phyloP scores from a whole-genome alignment of 2,888 invertebrate genomes.

The Phyllotreta cruciferae region DNA sequence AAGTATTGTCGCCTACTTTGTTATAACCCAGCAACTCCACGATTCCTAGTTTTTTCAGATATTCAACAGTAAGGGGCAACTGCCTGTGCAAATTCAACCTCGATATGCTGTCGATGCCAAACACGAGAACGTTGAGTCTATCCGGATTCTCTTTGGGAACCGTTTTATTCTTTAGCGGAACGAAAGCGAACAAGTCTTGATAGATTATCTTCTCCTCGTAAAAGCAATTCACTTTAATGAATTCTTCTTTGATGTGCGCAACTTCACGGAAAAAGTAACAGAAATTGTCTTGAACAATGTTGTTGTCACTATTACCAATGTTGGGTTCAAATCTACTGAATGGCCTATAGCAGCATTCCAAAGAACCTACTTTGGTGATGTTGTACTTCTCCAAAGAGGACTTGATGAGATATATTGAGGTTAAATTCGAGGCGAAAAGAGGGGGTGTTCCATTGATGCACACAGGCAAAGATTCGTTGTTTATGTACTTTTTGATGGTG shows the following conservation, averaged over 20 bases:
- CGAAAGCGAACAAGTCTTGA: constrained; percentile 73
- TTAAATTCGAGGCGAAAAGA: constrained; percentile 66
- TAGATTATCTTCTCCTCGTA: constrained; percentile 64
- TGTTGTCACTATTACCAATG: constrained; percentile 62
- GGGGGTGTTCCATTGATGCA: constrained; percentile 63
- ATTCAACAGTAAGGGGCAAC: constrained; percentile 75
- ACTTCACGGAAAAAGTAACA: constrained; percentile 63
- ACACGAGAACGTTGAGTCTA: constrained; percentile 72
- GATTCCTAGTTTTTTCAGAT: constrained; percentile 67
- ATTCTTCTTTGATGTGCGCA: constrained; percentile 67
- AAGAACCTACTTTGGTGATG: constrained; percentile 58
- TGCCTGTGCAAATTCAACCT: constrained; percentile 84
- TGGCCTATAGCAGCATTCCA: constrained; percentile 69
- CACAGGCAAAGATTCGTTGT: constrained; percentile 60
- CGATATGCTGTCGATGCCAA: constrained; percentile 87
- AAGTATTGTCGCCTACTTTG: constrained; percentile 94
- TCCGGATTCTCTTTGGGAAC: background rate
- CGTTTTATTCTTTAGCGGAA: constrained; percentile 59
- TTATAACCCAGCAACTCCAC: constrained; percentile 87
- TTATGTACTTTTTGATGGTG: constrained; percentile 64
- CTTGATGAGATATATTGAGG: constrained; percentile 65
- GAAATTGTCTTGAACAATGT: constrained; percentile 60
- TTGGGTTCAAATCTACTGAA: constrained; percentile 66
- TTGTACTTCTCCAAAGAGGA: constrained; percentile 63
- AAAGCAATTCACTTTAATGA: constrained; percentile 71